Evolutionary conservation across 2,113 vertebrate genomes (phyloP).

Genomic region (Odocoileus hemionus): DNA sequence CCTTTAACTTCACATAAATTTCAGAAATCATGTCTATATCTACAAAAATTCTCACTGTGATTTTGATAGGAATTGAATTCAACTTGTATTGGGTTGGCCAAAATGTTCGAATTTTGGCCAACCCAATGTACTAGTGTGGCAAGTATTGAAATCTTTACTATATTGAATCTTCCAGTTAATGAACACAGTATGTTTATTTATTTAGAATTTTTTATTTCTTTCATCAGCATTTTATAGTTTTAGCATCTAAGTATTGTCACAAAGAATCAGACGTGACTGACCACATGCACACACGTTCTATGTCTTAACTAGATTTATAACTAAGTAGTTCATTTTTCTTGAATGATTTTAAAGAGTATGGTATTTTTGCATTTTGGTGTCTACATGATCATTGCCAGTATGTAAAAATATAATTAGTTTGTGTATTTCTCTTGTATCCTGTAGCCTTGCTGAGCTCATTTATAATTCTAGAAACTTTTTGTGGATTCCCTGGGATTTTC

Average conservation of each 20-base stretch:
- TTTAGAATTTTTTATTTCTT: background rate
- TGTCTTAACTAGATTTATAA: background rate
- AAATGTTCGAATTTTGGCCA: background rate
- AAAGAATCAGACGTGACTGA: background rate
- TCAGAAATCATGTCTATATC: background rate
- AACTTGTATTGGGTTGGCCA: background rate
- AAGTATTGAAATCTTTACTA: background rate
- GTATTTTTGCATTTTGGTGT: background rate
- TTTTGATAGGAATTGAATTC: constrained; percentile 23
- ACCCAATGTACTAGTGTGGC: background rate
- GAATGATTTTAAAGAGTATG: background rate
- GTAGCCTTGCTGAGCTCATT: background rate
- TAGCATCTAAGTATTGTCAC: background rate
- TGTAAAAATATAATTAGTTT: background rate
- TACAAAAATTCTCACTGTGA: background rate
- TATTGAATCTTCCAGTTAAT: background rate
- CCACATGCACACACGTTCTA: background rate
- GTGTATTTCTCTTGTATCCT: background rate
- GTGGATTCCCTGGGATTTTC: background rate
- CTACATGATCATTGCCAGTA: background rate
- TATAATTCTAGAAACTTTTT: background rate
- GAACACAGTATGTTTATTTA: background rate
- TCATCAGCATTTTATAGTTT: background rate
- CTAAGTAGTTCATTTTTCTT: background rate
- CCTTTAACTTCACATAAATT: background rate